A percentile compares a stretch with the other conserved stretches of the same genome.
phyloP scores from a whole-genome alignment of 2,888 invertebrate species.

The Hydriomena furcata region DNA sequence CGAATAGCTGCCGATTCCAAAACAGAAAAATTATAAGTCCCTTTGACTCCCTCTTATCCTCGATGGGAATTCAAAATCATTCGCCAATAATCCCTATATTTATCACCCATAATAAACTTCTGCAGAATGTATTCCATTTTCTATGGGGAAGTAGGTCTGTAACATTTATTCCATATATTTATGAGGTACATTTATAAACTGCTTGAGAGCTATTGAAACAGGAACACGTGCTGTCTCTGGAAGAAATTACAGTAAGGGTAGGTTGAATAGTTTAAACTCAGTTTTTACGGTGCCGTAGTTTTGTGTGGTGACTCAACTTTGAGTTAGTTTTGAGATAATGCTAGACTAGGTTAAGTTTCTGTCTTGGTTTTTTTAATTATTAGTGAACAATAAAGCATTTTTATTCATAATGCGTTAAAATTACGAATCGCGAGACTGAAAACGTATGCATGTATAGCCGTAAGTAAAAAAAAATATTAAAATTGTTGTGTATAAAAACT shows the following conservation, averaged over 20 bases:
- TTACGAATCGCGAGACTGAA: too few relatives aligned
- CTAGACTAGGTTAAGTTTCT: too few relatives aligned
- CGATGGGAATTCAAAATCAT: constrained; percentile 22
- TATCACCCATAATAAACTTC: constrained; percentile 36
- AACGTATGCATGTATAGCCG: too few relatives aligned
- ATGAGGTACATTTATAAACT: constrained; percentile 56
- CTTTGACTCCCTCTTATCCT: constrained; percentile 7
- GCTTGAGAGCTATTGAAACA: constrained; percentile 37
- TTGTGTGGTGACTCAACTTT: constrained; percentile 43
- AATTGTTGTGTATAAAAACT: too few relatives aligned
- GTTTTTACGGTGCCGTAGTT: constrained; percentile 49
- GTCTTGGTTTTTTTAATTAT: too few relatives aligned
- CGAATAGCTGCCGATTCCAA: not conserved
- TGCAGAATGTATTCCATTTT: constrained; percentile 29
- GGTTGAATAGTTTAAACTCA: constrained; percentile 53
- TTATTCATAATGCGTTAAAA: too few relatives aligned
- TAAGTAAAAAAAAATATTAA: too few relatives aligned
- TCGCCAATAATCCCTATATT: constrained; percentile 35
- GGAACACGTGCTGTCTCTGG: constrained; percentile 75
- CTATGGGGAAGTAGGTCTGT: constrained; percentile 8
- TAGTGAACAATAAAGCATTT: not conserved
- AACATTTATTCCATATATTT: constrained; percentile 20
- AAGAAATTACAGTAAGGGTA: constrained; percentile 60
- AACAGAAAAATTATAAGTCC: not conserved
- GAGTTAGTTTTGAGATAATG: constrained; percentile 19